Conservation (phyloP, 2,113 vertebrate genomes). For the Loxodonta africana region DNA sequence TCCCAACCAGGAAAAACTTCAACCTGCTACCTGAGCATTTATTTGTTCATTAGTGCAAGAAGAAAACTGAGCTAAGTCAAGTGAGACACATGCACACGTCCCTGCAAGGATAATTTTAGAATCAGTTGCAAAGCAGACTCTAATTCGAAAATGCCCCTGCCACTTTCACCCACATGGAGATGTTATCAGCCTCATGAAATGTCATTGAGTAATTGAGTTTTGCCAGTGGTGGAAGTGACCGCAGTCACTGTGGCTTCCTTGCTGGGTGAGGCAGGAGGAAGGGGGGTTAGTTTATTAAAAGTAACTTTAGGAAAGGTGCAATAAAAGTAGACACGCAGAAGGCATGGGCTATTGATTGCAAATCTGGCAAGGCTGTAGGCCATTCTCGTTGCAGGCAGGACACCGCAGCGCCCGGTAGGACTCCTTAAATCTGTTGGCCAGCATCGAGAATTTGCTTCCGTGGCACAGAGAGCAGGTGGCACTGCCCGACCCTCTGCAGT, state of each 20-base stretch:
- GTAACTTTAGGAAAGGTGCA: neutral
- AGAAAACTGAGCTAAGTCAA: slow-evolving; percentile 51
- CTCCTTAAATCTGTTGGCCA: slow-evolving; percentile 97
- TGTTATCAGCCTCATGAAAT: slow-evolving; percentile 51
- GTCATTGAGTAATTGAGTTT: slow-evolving; percentile 49
- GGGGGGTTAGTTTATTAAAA: slow-evolving; percentile 33
- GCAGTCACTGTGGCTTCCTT: neutral
- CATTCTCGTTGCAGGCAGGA: slow-evolving; percentile 95
- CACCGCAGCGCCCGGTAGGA: slow-evolving; percentile 96
- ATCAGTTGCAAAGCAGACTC: neutral
- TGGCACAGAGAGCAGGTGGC: slow-evolving; percentile 97
- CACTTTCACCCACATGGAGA: neutral
- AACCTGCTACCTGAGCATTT: slow-evolving; percentile 51
- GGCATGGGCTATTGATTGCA: slow-evolving; percentile 86
- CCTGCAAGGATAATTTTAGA: slow-evolving; percentile 59
- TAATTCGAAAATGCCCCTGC: neutral
- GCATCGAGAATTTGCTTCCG: slow-evolving; percentile 98
- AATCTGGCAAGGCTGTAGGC: slow-evolving; percentile 93
- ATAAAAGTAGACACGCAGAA: neutral
- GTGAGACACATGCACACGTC: neutral
- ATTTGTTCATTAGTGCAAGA: neutral
- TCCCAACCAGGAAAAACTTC: slow-evolving; percentile 68
- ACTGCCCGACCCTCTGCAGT: slow-evolving; percentile 94
- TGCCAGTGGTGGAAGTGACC: neutral
- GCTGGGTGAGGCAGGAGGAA: neutral